Evolutionary conservation across 2,113 vertebrate genomes (phyloP), one percentile per base, ranked within the genome.

Genomic region (Salvelinus alpinus): DNA sequence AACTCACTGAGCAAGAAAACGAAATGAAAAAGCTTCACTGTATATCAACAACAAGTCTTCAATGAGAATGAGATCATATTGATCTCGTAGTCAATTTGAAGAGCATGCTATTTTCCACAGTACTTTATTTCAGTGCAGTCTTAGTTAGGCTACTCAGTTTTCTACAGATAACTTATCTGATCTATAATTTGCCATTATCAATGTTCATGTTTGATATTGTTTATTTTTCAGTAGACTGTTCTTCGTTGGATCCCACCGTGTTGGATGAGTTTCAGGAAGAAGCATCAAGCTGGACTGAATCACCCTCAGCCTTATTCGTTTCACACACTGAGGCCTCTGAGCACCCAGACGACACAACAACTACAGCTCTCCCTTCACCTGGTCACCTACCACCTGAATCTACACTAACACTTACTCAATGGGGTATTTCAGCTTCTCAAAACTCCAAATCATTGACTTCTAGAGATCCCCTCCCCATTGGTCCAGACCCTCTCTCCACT

Each of bases 151-250:
- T 18, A 22, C 24, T 64, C 24, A 62, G 59, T 65, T 24, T 27
- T 27, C 22, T 64, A 5, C 22, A 65, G 64, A 65, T 65, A 12
- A 5, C 14, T 27, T 65, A 27, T 25, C 11, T 25, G 64, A 16
- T 29, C 13, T 18, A 38, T 38, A 31, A n/a, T 68, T 68, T 27
- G 8, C 13, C 31, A 20, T 34, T 44, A 16, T 60, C 16, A 8
- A 4, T 68, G n/a, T 47, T 73, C 22, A 31, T 38, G 31, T 44
- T 31, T 6, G 86, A 81, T 87, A 1, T 71, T 14, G 3, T 77
- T 64, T 80, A 88, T 78, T 86, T 29, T 72, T 62, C 31, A 94
- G 92, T 79, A 96, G 95, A 91, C 80, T 87, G 91, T 38, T 88
- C 87, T 84, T 91, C 80, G 64, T 86, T 93, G 60, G 77, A 81